Percentiles rank a stretch among this genome's conserved stretches.
These are phyloP conservation scores for Grammomys dolichurus DNA, from an alignment of 2,113 vertebrate species.

Conservation along the genomic window DNA sequence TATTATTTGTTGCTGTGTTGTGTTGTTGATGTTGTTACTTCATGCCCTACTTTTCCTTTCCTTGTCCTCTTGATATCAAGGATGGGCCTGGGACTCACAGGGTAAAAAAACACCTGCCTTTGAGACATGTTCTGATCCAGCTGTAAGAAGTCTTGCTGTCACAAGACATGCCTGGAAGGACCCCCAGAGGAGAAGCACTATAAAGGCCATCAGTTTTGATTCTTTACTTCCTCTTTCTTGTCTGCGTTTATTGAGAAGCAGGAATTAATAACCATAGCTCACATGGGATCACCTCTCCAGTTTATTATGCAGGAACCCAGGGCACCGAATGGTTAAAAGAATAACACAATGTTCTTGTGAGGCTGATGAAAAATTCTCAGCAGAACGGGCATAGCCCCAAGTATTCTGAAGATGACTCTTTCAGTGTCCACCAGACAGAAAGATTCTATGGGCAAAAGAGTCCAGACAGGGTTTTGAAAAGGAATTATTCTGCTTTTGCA, in stretches of 20 bases:
- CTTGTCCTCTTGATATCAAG: background rate
- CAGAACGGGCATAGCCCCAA: fast-evolving
- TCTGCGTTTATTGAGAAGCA: background rate
- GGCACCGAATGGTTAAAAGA: background rate
- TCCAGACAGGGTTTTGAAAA: too few relatives aligned
- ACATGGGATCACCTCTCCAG: too few relatives aligned
- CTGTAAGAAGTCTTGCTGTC: fast-evolving
- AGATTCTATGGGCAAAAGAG: background rate
- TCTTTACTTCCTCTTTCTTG: background rate
- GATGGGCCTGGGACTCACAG: too few relatives aligned
- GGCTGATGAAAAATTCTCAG: background rate
- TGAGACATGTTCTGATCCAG: background rate
- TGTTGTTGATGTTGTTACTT: background rate
- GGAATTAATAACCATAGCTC: background rate
- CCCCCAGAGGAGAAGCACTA: fast-evolving
- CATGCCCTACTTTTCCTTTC: background rate
- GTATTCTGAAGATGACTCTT: background rate
- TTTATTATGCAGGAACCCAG: background rate
- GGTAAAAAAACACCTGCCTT: background rate
- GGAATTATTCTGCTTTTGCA: background rate
- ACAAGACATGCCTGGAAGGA: fast-evolving
- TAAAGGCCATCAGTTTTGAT: fast-evolving
- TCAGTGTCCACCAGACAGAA: background rate
- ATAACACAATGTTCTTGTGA: background rate
- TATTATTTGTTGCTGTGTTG: background rate